Conservation (phyloP, 2,113 vertebrate genomes). For the Poecile atricapillus region DNA sequence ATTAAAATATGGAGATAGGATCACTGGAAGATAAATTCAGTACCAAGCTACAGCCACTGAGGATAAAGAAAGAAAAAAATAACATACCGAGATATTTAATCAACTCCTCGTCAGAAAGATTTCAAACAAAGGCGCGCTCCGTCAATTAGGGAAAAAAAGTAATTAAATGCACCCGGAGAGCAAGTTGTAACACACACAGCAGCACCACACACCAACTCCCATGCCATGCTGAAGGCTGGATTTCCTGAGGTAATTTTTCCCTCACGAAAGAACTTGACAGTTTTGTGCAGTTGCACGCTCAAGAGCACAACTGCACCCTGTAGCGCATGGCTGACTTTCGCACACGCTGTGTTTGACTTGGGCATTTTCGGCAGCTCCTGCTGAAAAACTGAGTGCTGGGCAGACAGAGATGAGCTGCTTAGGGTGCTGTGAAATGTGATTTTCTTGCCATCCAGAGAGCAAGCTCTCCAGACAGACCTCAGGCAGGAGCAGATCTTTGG, state of each 20-base stretch:
- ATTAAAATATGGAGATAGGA: slow-evolving; percentile 62
- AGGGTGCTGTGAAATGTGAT: background rate
- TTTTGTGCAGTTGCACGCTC: rapidly evolving
- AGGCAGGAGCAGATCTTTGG: background rate
- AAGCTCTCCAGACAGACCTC: background rate
- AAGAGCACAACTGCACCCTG: background rate
- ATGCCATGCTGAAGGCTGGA: background rate
- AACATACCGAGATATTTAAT: slow-evolving; percentile 25
- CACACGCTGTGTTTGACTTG: background rate
- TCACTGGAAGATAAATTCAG: slow-evolving; percentile 51
- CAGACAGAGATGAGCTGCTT: background rate
- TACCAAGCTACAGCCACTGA: background rate
- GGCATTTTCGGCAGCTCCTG: background rate
- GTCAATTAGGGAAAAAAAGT: background rate
- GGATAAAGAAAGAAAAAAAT: slow-evolving; percentile 11
- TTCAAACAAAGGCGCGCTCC: background rate
- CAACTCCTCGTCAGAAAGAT: slow-evolving; percentile 13
- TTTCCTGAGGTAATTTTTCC: background rate
- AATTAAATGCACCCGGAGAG: background rate
- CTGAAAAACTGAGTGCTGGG: background rate
- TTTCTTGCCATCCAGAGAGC: background rate
- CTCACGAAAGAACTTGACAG: background rate
- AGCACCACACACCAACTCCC: background rate
- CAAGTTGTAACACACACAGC: background rate
- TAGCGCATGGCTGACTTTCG: rapidly evolving